A percentile compares a stretch with the other conserved stretches of the same genome.
These are phyloP conservation scores for Micronisus gabar DNA, from an alignment of 2,113 vertebrate genomes.

Conservation along the genomic window DNA sequence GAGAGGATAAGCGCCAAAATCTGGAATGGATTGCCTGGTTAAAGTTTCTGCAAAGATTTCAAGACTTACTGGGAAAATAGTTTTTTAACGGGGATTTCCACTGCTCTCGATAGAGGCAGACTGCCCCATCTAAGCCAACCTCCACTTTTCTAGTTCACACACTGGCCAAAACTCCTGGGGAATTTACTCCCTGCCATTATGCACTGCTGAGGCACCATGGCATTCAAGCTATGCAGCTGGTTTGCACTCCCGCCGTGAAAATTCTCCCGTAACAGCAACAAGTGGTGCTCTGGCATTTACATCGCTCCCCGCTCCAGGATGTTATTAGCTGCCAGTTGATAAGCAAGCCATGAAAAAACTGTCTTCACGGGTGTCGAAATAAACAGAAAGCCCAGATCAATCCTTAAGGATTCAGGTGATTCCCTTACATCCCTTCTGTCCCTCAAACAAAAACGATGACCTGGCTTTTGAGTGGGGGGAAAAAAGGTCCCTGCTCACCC, in stretches of 20 bases:
- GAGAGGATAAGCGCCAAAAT: slow-evolving; percentile 41
- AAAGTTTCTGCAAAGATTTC: slow-evolving; percentile 20
- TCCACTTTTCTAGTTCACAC: background rate
- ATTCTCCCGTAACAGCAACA: background rate
- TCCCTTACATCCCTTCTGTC: background rate
- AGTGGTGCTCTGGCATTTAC: background rate
- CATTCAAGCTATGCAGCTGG: background rate
- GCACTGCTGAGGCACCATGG: background rate
- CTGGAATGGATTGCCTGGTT: slow-evolving; percentile 43
- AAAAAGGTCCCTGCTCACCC: background rate
- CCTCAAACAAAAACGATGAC: background rate
- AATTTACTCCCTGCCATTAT: background rate
- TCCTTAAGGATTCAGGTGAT: background rate
- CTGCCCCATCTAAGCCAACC: background rate
- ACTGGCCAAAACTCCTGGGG: background rate
- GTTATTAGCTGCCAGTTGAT: background rate
- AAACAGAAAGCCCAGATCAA: background rate
- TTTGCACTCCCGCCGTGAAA: background rate
- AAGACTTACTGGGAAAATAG: background rate
- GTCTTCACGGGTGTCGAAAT: background rate
- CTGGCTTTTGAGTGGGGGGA: background rate
- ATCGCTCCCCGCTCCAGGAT: rapidly evolving
- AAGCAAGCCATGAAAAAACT: background rate
- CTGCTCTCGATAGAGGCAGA: background rate
- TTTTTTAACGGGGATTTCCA: background rate